Conservation (phyloP, 1,140 invertebrate genomes). For the Batillaria attramentaria region DNA sequence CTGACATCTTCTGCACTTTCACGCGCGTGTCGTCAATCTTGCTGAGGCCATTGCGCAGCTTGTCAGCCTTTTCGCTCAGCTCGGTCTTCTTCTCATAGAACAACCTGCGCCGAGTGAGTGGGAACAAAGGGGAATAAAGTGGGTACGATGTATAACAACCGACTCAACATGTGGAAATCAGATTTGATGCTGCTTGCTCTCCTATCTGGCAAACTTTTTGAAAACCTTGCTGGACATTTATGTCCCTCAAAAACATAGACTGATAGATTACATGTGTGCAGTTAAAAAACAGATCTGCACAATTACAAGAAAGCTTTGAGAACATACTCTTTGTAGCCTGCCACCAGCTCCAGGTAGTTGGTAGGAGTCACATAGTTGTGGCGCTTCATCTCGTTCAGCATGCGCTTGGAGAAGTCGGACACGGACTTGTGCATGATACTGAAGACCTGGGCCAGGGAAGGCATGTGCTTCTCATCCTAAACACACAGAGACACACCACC, state of each 20-base stretch:
- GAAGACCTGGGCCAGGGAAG: slow-evolving; percentile 80
- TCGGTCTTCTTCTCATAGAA: slow-evolving; percentile 79
- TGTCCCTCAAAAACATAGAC: too few species aligned
- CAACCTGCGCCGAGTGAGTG: slow-evolving; percentile 77
- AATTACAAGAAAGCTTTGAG: slow-evolving; percentile 4
- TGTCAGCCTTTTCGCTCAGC: slow-evolving; percentile 79
- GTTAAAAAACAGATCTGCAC: neutral
- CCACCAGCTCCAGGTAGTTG: slow-evolving; percentile 86
- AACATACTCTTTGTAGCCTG: slow-evolving; percentile 73
- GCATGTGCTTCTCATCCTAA: slow-evolving; percentile 74
- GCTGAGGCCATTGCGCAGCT: slow-evolving; percentile 78
- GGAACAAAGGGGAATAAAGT: too few species aligned
- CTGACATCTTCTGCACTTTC: slow-evolving; percentile 79
- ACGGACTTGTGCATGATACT: slow-evolving; percentile 85
- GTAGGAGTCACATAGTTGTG: slow-evolving; percentile 92
- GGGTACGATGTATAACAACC: too few species aligned
- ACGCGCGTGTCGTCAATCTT: slow-evolving; percentile 81
- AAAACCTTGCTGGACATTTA: too few species aligned
- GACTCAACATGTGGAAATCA: too few species aligned
- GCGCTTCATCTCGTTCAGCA: slow-evolving; percentile 83
- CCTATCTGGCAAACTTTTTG: too few species aligned
- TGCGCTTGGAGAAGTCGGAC: slow-evolving; percentile 75
- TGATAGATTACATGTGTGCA: slow-evolving; percentile 36
- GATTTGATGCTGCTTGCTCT: too few species aligned
- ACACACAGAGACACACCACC: neutral